Conservation (phyloP, 1,140 invertebrate species). For the Theocolax elegans region DNA sequence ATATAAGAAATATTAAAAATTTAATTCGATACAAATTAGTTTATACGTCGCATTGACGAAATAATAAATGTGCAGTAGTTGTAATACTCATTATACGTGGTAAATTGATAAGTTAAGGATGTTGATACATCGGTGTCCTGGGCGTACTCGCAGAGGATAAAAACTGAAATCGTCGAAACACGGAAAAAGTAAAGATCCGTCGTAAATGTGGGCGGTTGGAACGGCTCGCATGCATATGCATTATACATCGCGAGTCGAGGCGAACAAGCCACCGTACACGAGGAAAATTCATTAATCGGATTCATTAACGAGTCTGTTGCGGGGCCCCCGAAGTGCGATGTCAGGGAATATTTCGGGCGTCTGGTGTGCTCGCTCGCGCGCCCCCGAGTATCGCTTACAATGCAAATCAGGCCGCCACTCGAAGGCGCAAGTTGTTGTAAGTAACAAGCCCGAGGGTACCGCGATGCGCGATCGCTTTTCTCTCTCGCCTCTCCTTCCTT, state of each 20-base stretch:
- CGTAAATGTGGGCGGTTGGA: no score
- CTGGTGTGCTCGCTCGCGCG: background rate
- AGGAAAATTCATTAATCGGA: constrained; percentile 41
- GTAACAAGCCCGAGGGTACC: constrained; percentile 18
- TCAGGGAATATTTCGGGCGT: constrained; percentile 27
- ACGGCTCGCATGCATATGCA: constrained; percentile 30
- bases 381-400: constrained; percentile 35
- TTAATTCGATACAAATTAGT: no score
- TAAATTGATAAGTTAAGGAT: no score
- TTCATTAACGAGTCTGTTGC: constrained; percentile 37
- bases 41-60: no score
- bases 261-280: background rate
- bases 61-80: no score
- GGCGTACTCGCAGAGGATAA: no score
- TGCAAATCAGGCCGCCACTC: constrained; percentile 38
- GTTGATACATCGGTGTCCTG: no score
- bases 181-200: no score
- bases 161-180: no score
- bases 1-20: no score
- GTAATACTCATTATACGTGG: no score
- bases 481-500: background rate
- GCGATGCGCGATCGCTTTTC: background rate
- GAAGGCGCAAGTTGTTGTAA: constrained; percentile 39
- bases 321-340: constrained; percentile 31
- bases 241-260: background rate